Evolutionary conservation across 2,797 vertebrate genomes (phyloP).

Genomic region (Cossypha niveicapilla): DNA sequence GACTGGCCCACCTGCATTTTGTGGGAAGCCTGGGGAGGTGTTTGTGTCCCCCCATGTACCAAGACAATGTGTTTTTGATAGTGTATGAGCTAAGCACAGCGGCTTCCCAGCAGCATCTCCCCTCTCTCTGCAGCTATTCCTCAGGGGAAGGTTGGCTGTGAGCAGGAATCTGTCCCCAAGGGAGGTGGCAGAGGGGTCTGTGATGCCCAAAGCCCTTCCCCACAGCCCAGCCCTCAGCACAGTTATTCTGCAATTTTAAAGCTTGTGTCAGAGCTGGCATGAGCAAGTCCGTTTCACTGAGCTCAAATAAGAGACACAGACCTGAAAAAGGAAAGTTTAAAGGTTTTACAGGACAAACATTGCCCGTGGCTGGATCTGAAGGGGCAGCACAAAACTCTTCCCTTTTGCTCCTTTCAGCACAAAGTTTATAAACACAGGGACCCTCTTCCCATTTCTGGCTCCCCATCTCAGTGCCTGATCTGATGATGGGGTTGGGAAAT

Average conservation of each 20-base stretch:
- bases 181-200: fast-evolving
- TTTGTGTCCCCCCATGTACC: fast-evolving
- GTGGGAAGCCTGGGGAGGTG: not conserved
- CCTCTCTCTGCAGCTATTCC: not conserved
- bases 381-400: not conserved
- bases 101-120: not conserved
- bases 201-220: fast-evolving
- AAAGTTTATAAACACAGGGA: not conserved
- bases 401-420: not conserved
- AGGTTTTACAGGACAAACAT: fast-evolving
- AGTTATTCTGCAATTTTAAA: not conserved
- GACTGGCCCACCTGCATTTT: not conserved
- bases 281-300: not conserved
- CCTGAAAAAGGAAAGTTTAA: not conserved
- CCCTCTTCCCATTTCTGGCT: not conserved
- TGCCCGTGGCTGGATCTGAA: not conserved
- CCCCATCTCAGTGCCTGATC: not conserved
- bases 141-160: not conserved
- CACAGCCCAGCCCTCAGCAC: fast-evolving
- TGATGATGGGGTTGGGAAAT: not conserved
- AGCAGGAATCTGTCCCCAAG: not conserved
- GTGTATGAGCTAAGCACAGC: not conserved
- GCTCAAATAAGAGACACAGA: not conserved
- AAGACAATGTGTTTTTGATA: fast-evolving
- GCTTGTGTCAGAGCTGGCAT: not conserved